Percentiles rank a stretch among this genome's conserved stretches.
Evolutionary conservation across 2,888 invertebrate genomes (phyloP).

Genomic region (Thecocarcelia acutangulata): DNA sequence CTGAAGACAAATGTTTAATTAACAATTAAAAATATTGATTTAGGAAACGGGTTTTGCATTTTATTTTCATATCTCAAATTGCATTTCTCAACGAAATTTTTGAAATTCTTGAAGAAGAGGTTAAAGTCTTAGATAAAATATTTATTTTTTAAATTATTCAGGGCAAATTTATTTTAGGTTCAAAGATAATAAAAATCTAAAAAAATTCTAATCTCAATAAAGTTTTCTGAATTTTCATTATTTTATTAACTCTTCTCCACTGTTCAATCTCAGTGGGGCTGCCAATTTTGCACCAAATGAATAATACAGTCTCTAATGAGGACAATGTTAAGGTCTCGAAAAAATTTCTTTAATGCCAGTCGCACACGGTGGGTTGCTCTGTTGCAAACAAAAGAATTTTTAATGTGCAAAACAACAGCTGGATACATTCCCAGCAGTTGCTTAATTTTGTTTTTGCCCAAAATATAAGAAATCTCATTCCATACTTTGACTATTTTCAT

Average conservation of each 20-base stretch:
- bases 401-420: constrained; percentile 11
- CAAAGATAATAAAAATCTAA: too few relatives aligned
- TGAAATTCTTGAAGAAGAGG: too few relatives aligned
- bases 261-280: background rate
- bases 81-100: too few relatives aligned
- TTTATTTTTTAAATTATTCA: too few relatives aligned
- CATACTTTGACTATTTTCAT: background rate
- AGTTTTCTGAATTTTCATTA: too few relatives aligned
- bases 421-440: constrained; percentile 33
- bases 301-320: constrained; percentile 28
- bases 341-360: constrained; percentile 36
- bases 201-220: too few relatives aligned
- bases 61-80: too few relatives aligned
- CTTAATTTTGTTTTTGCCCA: background rate
- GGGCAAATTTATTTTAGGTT: too few relatives aligned
- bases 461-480: background rate
- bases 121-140: too few relatives aligned
- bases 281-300: constrained; percentile 28
- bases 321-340: constrained; percentile 16
- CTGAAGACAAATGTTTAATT: too few relatives aligned
- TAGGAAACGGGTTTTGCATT: too few relatives aligned
- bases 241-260: background rate
- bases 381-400: background rate
- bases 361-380: constrained; percentile 32
- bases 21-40: too few relatives aligned